phyloP scores from a whole-genome alignment of 2,797 vertebrate genomes.

The Decapterus maruadsi region DNA sequence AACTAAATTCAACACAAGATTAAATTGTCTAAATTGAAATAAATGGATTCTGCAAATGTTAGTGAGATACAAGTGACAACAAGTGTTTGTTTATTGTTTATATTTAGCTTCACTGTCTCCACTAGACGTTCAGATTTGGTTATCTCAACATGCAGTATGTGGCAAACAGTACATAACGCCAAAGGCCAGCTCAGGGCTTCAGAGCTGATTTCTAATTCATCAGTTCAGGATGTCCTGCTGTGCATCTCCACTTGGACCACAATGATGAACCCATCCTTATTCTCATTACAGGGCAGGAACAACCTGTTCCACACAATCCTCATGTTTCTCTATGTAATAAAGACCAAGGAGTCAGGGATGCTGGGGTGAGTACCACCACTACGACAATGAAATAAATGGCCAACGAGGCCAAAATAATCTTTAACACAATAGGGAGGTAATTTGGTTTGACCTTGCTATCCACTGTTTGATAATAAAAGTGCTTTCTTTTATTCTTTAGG shows the following conservation, averaged over 20 bases:
- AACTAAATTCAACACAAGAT: slow-evolving; percentile 4
- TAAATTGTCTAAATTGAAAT: neutral
- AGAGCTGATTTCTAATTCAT: neutral
- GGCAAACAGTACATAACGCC: neutral
- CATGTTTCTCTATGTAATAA: slow-evolving; percentile 98
- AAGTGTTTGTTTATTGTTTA: neutral
- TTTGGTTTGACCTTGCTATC: slow-evolving; percentile 11
- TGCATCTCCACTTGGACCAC: neutral
- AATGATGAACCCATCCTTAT: slow-evolving; percentile 28
- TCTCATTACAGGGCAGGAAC: slow-evolving; percentile 91
- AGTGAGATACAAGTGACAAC: neutral
- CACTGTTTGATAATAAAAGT: slow-evolving; percentile 6
- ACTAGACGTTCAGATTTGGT: neutral
- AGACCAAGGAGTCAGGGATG: slow-evolving; percentile 98
- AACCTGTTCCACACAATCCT: slow-evolving; percentile 98
- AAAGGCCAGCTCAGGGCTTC: neutral
- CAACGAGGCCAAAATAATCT: neutral
- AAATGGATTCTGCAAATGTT: neutral
- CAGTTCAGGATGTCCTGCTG: slow-evolving; percentile 6
- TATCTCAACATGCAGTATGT: neutral
- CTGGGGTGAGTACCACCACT: slow-evolving; percentile 88
- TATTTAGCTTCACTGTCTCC: neutral
- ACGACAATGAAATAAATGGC: neutral
- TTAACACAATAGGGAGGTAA: slow-evolving; percentile 2
- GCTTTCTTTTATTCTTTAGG: slow-evolving; percentile 77